Evolutionary conservation across 2,797 vertebrate genomes (phyloP).

Genomic region (Muscicapa striata): DNA sequence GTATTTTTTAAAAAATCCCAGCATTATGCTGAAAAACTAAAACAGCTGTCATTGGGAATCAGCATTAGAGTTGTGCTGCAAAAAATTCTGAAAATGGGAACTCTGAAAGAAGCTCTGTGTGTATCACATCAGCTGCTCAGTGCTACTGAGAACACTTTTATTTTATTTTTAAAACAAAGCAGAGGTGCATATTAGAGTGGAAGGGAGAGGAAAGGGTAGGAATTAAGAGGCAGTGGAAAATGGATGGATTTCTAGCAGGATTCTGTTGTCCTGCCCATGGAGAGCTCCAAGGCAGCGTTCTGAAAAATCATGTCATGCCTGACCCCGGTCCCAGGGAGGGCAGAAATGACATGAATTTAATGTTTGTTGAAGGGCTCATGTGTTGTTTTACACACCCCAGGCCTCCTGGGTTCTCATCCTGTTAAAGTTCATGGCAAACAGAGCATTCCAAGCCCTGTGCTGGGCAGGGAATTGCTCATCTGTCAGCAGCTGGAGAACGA

Average conservation of each 20-base stretch:
- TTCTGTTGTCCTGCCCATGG: not conserved
- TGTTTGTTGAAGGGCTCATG: not conserved
- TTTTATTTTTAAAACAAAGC: not conserved
- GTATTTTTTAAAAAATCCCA: not conserved
- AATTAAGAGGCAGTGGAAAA: not conserved
- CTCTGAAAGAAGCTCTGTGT: not conserved
- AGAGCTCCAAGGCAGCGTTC: not conserved
- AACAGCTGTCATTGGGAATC: not conserved
- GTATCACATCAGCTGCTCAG: not conserved
- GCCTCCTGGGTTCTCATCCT: not conserved
- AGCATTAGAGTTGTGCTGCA: not conserved
- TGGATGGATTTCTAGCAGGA: rapidly evolving
- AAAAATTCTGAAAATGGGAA: not conserved
- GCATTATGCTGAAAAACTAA: not conserved
- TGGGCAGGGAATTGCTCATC: not conserved
- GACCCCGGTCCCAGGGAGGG: rapidly evolving
- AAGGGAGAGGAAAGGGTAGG: no score
- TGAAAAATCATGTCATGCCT: not conserved
- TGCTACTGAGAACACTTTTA: not conserved
- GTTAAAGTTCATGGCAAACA: not conserved
- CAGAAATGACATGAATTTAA: not conserved
- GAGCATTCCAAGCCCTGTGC: not conserved
- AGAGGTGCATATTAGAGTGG: not conserved
- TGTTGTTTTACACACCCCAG: not conserved
- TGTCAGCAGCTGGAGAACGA: not conserved